Conservation (phyloP, 2,797 vertebrate genomes). For the Sebastes taczanowskii region DNA sequence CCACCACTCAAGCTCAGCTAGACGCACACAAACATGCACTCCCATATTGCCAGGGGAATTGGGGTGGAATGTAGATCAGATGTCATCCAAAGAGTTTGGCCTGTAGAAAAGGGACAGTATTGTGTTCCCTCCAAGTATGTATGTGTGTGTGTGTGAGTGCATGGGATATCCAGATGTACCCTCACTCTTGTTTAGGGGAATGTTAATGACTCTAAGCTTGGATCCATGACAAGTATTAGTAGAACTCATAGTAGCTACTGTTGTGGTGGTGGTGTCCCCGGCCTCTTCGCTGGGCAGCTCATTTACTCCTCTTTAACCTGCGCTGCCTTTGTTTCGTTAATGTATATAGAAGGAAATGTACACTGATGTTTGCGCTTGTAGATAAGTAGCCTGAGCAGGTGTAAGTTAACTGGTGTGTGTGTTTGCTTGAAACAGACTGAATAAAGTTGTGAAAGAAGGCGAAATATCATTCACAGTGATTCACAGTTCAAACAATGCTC, state of each 20-base stretch:
- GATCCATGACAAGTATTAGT: slow-evolving; percentile 51
- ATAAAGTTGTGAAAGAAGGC: background rate
- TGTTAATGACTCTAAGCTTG: slow-evolving; percentile 63
- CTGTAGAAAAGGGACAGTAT: slow-evolving; percentile 72
- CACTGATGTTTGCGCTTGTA: slow-evolving; percentile 1
- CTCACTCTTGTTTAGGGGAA: slow-evolving; percentile 54
- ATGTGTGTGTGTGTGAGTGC: slow-evolving; percentile 23
- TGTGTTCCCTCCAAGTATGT: slow-evolving; percentile 59
- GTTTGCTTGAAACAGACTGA: background rate
- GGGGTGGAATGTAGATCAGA: slow-evolving; percentile 74
- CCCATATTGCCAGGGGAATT: slow-evolving; percentile 65
- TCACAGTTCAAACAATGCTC: slow-evolving; percentile 22
- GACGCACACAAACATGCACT: slow-evolving; percentile 16
- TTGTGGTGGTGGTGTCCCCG: slow-evolving; percentile 5
- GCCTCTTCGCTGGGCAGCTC: background rate
- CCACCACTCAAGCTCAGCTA: slow-evolving; percentile 4
- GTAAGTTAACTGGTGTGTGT: background rate
- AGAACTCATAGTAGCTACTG: slow-evolving; percentile 21
- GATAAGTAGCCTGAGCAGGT: slow-evolving; percentile 39
- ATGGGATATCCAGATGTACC: slow-evolving; percentile 52
- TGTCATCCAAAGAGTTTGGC: slow-evolving; percentile 73
- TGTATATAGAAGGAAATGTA: slow-evolving; percentile 5
- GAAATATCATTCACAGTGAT: slow-evolving; percentile 3
- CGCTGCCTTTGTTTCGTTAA: slow-evolving; percentile 21
- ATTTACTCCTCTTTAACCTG: slow-evolving; percentile 10